Conservation (phyloP, 2,113 vertebrate species). For the Oenanthe oenanthe region DNA sequence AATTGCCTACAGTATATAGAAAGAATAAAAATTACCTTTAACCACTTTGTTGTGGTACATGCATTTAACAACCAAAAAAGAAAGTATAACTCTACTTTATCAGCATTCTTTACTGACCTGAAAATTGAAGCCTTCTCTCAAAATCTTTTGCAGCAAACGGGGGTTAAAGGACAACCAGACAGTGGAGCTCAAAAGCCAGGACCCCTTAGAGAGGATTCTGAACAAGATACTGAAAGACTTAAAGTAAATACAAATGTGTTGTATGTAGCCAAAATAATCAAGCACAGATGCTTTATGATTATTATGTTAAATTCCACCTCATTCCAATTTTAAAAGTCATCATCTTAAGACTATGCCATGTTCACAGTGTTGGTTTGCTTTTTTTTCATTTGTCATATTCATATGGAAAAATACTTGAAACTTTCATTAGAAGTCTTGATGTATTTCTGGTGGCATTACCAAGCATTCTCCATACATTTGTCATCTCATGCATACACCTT, state of each 20-base stretch:
- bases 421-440: neutral
- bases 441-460: neutral
- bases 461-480: neutral
- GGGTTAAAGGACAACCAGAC: constrained; percentile 74
- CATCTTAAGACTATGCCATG: neutral
- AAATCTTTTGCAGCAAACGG: constrained; percentile 69
- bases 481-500: neutral
- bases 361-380: neutral
- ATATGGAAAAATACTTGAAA: neutral
- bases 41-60: neutral
- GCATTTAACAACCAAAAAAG: neutral
- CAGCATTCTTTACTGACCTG: neutral
- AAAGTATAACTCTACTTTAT: neutral
- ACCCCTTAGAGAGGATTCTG: constrained; percentile 74
- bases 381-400: neutral
- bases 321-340: neutral
- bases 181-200: constrained; percentile 71
- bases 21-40: neutral
- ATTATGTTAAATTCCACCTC: neutral
- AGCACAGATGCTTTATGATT: neutral
- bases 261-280: neutral
- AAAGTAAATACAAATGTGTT: constrained; percentile 72
- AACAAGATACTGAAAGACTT: constrained; percentile 74
- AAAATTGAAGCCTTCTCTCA: constrained; percentile 62
- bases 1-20: neutral